These are phyloP conservation scores for Aspiorhynchus laticeps DNA, from an alignment of 2,113 vertebrate species.

Conservation along the genomic window DNA sequence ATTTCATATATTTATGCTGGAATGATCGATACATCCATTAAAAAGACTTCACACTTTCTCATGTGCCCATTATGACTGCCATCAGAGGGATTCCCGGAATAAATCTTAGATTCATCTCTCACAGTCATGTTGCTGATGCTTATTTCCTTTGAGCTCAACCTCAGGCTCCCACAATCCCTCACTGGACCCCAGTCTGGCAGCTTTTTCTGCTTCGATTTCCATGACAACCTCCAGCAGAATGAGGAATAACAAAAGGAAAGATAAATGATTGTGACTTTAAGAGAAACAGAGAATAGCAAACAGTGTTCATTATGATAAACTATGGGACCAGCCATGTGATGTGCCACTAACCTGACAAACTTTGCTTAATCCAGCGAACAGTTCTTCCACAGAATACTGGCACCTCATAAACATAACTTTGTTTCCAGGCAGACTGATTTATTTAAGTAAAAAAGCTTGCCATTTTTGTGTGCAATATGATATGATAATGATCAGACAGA, in stretches of 20 bases:
- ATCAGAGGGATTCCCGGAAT: background rate
- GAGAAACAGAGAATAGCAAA: background rate
- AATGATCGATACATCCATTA: background rate
- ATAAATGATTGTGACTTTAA: background rate
- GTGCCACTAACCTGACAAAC: background rate
- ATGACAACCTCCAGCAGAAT: slow-evolving; percentile 18
- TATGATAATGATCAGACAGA: background rate
- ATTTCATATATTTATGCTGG: background rate
- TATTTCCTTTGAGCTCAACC: slow-evolving; percentile 5
- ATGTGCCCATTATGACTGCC: background rate
- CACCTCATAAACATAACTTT: background rate
- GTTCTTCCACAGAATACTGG: background rate
- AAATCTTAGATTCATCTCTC: slow-evolving; percentile 1
- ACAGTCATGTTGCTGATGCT: slow-evolving; percentile 3
- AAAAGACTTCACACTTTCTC: background rate
- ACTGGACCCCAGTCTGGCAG: background rate
- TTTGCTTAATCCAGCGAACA: background rate
- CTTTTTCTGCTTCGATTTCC: slow-evolving; percentile 19
- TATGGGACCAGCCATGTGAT: background rate
- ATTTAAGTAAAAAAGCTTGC: background rate
- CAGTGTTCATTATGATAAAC: slow-evolving; percentile 2
- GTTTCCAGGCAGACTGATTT: background rate
- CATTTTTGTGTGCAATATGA: background rate
- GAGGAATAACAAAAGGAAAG: background rate
- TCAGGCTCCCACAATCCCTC: slow-evolving; percentile 2